These are phyloP conservation scores for Macrobrachium nipponense DNA, from an alignment of 1,140 invertebrate species.

Conservation along the genomic window DNA sequence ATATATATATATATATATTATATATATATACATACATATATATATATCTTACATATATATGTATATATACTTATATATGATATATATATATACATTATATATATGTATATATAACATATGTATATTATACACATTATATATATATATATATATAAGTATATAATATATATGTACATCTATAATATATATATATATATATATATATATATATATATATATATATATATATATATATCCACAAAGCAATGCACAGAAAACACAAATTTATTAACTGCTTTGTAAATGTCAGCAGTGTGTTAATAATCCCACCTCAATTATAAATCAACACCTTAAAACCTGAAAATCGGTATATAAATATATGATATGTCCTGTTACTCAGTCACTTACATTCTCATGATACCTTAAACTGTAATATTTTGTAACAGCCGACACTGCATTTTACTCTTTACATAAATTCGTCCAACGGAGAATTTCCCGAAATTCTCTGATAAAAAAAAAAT, in stretches of 20 bases:
- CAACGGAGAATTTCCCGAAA: too few relatives aligned
- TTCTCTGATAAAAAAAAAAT: too few relatives aligned
- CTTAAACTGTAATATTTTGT: too few relatives aligned
- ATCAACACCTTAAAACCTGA: too few relatives aligned
- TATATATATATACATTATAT: not conserved
- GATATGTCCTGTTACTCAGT: too few relatives aligned
- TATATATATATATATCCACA: not conserved
- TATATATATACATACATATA: slow-evolving; percentile 17
- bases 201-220: not conserved
- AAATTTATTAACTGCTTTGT: too few relatives aligned
- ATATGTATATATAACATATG: not conserved
- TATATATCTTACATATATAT: slow-evolving; percentile 3
- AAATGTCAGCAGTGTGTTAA: too few relatives aligned
- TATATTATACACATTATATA: not conserved
- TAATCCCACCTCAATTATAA: too few relatives aligned
- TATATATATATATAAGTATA: not conserved
- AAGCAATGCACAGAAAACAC: not conserved
- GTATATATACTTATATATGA: not conserved
- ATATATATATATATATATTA: slow-evolving; percentile 8
- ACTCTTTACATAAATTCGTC: too few relatives aligned
- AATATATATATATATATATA: not conserved
- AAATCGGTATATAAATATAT: too few relatives aligned
- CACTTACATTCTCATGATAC: too few relatives aligned
- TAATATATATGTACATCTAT: not conserved
- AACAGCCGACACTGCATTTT: too few relatives aligned